phyloP scores from a whole-genome alignment of 2,113 vertebrate genomes.

The Oxyura jamaicensis region DNA sequence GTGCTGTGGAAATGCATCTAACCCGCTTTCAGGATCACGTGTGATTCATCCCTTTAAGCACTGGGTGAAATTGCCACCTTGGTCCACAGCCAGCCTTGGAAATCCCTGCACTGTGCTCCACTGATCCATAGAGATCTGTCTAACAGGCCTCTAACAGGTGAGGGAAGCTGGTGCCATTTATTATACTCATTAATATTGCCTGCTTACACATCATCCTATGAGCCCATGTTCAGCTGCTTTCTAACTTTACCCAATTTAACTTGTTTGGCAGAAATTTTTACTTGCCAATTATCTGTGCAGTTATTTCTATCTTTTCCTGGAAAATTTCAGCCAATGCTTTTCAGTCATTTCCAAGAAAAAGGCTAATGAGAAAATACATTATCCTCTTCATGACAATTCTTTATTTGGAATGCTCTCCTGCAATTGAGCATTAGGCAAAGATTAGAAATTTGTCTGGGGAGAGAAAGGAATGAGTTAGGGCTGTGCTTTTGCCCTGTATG shows the following conservation, averaged over 20 bases:
- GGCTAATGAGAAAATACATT: slow-evolving; percentile 24
- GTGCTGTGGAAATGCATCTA: not conserved
- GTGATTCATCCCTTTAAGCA: accelerated
- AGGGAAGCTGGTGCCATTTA: not conserved
- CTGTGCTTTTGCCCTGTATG: not conserved
- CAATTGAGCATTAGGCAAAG: not conserved
- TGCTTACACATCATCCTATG: not conserved
- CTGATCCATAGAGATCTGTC: not conserved
- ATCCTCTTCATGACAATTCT: not conserved
- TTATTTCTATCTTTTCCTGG: slow-evolving; percentile 32
- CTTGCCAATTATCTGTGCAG: not conserved
- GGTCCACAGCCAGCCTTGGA: not conserved
- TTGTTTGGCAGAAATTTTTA: slow-evolving; percentile 43
- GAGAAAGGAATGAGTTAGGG: not conserved
- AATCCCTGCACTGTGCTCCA: not conserved
- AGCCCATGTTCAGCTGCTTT: not conserved
- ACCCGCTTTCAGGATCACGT: not conserved
- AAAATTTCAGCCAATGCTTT: not conserved
- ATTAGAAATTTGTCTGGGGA: not conserved
- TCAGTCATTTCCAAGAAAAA: slow-evolving; percentile 28
- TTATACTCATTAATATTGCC: not conserved
- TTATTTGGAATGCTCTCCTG: slow-evolving; percentile 8
- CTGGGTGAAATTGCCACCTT: not conserved
- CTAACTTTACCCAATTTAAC: not conserved
- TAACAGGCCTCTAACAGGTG: not conserved